Base-by-base conservation (phyloP, 1,140 invertebrate species). In the Pemphigus obesinymphae region DNA sequence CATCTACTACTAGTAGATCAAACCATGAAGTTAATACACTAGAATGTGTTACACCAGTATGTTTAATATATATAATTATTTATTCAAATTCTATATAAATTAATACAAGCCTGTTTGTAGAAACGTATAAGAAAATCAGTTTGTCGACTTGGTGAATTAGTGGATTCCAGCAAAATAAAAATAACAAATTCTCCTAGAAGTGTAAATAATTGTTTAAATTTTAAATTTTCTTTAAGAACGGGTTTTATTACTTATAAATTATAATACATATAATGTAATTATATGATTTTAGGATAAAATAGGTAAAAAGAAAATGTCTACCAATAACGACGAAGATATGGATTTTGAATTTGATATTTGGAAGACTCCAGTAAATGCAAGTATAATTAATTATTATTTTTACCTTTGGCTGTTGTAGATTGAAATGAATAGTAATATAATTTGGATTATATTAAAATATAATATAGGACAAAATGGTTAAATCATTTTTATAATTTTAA, bases 331-430 rank as follows among this genome's bases (percentile, higher is more conserved):
- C 26, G 26, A 76, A 37, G 11, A 55, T 37, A 3, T 1, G 17
- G 55, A 80, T 80, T 63, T 45, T 80, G 37, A 63, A 40, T 17
- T 43, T 40, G n/a, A 58, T 58, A 7, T 26, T 58, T 61, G 55
- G 55, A 78, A 29, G 0, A 78, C 75, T 40, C 75, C 75, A 58
- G 55, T 58, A 3, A 76, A 58, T 17, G 76, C 63, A 43, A 45
- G 76, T 31, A 48, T 26, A 11, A 31, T 50, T 70, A 70, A 26
- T 23, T 11, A 68, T 23, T 20, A 23, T 4, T 4, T 23, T 29
- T 29, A 31, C 5, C 3, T 10, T 26, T 0, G 23, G 23, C 11
- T 26, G 3, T 20, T 31, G 23, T 31, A 17, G 17, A 2, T 31
- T 61, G 29, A 31, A 34, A 1, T 61, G 1, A 55, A 7, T 55